These are phyloP conservation scores for Darevskia mixta DNA, from an alignment of 2,797 vertebrate species.

Conservation along the genomic window DNA sequence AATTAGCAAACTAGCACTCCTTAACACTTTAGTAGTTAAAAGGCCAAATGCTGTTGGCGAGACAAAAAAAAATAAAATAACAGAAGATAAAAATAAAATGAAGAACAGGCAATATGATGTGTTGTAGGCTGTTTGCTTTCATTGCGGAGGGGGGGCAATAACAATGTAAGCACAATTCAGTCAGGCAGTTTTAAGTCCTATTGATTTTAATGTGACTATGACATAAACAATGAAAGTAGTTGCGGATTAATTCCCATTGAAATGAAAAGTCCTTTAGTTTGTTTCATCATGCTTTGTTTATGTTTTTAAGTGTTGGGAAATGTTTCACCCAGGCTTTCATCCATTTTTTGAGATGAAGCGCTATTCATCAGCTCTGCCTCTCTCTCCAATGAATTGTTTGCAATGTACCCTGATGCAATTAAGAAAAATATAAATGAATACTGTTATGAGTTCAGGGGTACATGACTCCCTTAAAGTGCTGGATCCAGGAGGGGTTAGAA, in stretches of 20 bases:
- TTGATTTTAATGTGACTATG: background rate
- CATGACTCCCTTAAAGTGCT: no score
- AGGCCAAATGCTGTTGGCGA: conserved; percentile 17
- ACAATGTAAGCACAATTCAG: background rate
- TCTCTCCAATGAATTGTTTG: no score
- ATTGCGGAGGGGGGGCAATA: background rate
- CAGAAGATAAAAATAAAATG: conserved; percentile 26
- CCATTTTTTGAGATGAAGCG: no score
- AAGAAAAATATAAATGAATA: no score
- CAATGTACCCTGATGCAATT: no score
- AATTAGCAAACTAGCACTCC: conserved; percentile 31
- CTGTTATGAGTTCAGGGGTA: no score
- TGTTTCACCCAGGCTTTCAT: no score
- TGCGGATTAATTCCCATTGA: background rate
- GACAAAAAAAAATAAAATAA: conserved; percentile 19
- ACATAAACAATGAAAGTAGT: background rate
- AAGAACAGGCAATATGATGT: background rate
- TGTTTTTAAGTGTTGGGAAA: background rate
- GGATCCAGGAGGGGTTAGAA: no score
- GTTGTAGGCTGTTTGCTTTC: background rate
- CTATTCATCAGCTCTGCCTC: no score
- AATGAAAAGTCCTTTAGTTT: background rate
- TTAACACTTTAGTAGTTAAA: conserved; percentile 23
- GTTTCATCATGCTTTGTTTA: background rate
- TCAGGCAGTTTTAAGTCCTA: background rate